Base-by-base conservation (phyloP, 2,797 vertebrate genomes). In the Cetoscarus ocellatus region DNA sequence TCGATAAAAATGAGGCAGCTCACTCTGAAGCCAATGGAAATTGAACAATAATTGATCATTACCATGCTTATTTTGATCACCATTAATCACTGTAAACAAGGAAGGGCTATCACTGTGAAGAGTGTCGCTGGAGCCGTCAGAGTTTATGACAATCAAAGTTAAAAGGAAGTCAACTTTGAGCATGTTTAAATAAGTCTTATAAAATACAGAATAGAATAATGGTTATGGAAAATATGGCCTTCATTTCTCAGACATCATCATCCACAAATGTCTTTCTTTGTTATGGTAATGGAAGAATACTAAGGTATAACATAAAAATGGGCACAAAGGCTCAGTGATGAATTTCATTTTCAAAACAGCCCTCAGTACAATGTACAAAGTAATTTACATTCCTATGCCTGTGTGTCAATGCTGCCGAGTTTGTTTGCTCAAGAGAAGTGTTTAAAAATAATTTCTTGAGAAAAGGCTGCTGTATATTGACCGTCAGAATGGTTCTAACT, bases 61-160 rank as follows among this genome's bases (percentile, higher is more conserved):
- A 38, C 49, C 13, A 17, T 61, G 48, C 77, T 82, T 38, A 83
- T 70, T 75, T 64, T 35, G 40, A 80, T 72, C 49, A 48, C 38
- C 62, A 82, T 85, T 70, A 78, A 86, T 88, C 69, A 70, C 49
- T 10, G 18, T 57, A 72, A 84, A 82, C 64, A 80, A 76, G 63
- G 44, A 54, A 10, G 52, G 27, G 57, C 60, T 44, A 48, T 70
- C 55, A 35, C 13, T 7, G 44, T 40, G 36, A 53, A 59, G 64
- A 7, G 52, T 63, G 3, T 55, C 17, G 5, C 64, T 52, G n/a
- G 58, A 61, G 63, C 55, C 49, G 70, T 65, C 51, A 48, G 61
- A 53, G 38, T 38, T 57, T 73, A 51, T 75, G 68, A 79, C 62
- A 50, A 45, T 47, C 44, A 70, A 73, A 56, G 49, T 77, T 71